Evolutionary conservation across 2,888 invertebrate genomes (phyloP).

Genomic region (Archaeoteleia sp.): DNA sequence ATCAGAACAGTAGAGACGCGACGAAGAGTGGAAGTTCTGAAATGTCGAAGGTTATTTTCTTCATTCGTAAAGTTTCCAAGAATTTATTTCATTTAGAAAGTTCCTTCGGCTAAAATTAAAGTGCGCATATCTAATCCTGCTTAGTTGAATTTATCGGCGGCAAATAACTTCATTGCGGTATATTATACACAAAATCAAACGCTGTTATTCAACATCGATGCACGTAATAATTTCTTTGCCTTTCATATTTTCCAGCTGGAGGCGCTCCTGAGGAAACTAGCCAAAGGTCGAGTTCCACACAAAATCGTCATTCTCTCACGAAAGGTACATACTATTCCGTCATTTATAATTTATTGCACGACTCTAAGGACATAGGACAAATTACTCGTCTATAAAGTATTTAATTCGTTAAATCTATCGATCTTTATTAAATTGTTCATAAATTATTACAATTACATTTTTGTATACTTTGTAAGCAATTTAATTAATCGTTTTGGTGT

Average conservation of each 20-base stretch:
- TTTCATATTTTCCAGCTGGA: slow-evolving; percentile 73
- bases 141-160: not conserved
- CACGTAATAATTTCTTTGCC: slow-evolving; percentile 18
- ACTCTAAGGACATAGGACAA: too few relatives aligned
- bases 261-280: slow-evolving; percentile 75
- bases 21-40: slow-evolving; percentile 7
- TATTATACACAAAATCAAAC: slow-evolving; percentile 1
- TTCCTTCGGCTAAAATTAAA: too few relatives aligned
- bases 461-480: too few relatives aligned
- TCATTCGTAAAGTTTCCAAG: slow-evolving; percentile 10
- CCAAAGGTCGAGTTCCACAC: slow-evolving; percentile 75
- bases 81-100: not conserved
- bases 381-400: too few relatives aligned
- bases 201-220: slow-evolving; percentile 2
- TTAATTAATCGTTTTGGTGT: too few relatives aligned
- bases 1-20: too few relatives aligned
- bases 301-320: slow-evolving; percentile 74
- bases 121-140: too few relatives aligned
- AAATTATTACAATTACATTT: too few relatives aligned
- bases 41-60: slow-evolving; percentile 20
- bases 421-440: too few relatives aligned
- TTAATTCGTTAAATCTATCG: too few relatives aligned
- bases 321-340: slow-evolving; percentile 62
- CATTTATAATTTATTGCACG: too few relatives aligned
- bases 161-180: not conserved